Conservation (phyloP, 1,140 invertebrate species). For the Diploscapter pachys region DNA sequence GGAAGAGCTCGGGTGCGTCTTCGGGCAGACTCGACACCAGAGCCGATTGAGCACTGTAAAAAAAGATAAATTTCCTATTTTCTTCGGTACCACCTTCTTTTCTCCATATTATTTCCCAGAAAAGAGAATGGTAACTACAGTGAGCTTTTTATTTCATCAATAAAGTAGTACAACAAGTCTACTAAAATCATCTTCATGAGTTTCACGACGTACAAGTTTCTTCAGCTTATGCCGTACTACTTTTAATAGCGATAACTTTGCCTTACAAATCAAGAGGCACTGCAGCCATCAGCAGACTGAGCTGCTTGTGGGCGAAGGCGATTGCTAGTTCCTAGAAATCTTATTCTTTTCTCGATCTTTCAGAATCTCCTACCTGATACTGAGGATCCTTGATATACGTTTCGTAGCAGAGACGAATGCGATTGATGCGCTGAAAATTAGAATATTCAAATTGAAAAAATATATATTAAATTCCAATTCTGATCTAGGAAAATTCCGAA, state of each 20-base stretch:
- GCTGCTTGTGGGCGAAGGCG: conserved; percentile 48
- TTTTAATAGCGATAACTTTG: background rate
- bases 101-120: background rate
- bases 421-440: background rate
- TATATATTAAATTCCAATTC: conserved; percentile 26
- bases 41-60: conserved; percentile 21
- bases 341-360: background rate
- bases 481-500: conserved; percentile 65
- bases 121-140: background rate
- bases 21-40: conserved; percentile 63
- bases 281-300: conserved; percentile 37
- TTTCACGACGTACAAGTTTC: no score
- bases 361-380: background rate
- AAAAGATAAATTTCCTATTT: conserved; percentile 8
- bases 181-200: conserved; percentile 10
- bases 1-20: conserved; percentile 73
- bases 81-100: background rate
- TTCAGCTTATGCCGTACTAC: no score
- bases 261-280: conserved; percentile 48
- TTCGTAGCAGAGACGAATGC: background rate
- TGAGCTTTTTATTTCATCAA: background rate
- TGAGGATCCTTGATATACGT: background rate
- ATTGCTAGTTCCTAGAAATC: conserved; percentile 17
- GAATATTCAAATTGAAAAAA: conserved; percentile 30
- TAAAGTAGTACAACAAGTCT: conserved; percentile 3